phyloP scores from a whole-genome alignment of 2,797 vertebrate genomes.

The Hyperoplus immaculatus region DNA sequence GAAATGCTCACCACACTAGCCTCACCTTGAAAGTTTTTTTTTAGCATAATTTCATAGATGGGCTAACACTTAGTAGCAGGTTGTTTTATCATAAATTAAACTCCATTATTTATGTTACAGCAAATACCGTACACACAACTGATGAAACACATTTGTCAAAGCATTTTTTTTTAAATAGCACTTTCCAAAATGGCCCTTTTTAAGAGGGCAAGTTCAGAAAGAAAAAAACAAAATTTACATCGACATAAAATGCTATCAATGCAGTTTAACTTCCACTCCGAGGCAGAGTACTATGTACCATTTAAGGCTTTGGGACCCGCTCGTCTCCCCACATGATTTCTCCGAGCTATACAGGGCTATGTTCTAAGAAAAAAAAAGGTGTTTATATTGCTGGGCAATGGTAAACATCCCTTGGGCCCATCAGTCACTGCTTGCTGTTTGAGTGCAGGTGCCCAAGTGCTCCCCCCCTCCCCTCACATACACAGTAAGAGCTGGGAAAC shows the following conservation, averaged over 20 bases:
- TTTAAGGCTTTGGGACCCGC: constrained; percentile 65
- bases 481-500: constrained; percentile 51
- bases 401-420: constrained; percentile 67
- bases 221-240: constrained; percentile 30
- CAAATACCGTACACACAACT: background rate
- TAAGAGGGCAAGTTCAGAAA: background rate
- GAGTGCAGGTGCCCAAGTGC: constrained; percentile 60
- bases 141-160: background rate
- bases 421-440: constrained; percentile 73
- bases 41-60: background rate
- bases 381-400: constrained; percentile 70
- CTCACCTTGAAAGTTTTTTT: background rate
- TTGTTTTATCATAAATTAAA: background rate
- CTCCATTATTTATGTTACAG: background rate
- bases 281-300: constrained; percentile 55
- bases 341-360: constrained; percentile 32
- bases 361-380: constrained; percentile 17
- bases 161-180: background rate
- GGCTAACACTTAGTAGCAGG: background rate
- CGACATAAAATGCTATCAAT: constrained; percentile 39
- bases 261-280: constrained; percentile 47
- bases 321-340: constrained; percentile 62
- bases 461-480: background rate
- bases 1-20: background rate
- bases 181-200: constrained; percentile 10